Conservation (phyloP, 1,140 invertebrate genomes). For the Stegodyphus mimosarum region DNA sequence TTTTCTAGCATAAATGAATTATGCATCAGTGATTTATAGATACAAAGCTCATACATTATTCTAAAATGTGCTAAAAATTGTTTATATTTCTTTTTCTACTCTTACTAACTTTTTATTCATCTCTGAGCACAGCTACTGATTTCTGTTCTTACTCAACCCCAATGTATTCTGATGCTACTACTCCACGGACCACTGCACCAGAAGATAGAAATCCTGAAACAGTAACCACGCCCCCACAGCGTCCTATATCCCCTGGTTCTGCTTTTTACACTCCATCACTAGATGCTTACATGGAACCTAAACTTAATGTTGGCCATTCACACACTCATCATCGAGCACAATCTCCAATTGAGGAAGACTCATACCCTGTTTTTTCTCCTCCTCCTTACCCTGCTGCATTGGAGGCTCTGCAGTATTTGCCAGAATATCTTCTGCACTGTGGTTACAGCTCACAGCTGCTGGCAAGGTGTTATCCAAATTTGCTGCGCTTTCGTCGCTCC, state of each 20-base stretch:
- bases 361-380: slow-evolving; percentile 85
- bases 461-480: slow-evolving; percentile 42
- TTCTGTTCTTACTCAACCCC: slow-evolving; percentile 60
- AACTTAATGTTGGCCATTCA: slow-evolving; percentile 64
- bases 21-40: too few relatives aligned
- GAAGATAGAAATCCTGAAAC: slow-evolving; percentile 3
- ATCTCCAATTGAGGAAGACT: slow-evolving; percentile 75
- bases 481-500: slow-evolving; percentile 8
- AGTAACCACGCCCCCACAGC: slow-evolving; percentile 64
- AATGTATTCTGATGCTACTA: slow-evolving; percentile 37
- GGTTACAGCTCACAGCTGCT: slow-evolving; percentile 64
- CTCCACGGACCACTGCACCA: slow-evolving; percentile 1
- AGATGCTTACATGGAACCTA: slow-evolving; percentile 86
- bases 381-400: slow-evolving; percentile 72
- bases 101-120: slow-evolving; percentile 73
- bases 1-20: too few relatives aligned
- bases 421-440: slow-evolving; percentile 49
- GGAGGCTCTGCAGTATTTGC: slow-evolving; percentile 35
- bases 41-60: too few relatives aligned
- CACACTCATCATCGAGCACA: slow-evolving; percentile 53
- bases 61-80: too few relatives aligned
- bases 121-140: slow-evolving; percentile 40
- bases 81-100: background rate
- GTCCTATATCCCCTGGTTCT: slow-evolving; percentile 80
- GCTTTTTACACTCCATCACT: slow-evolving; percentile 84